These are phyloP conservation scores for Linepithema humile DNA, from an alignment of 1,140 invertebrate genomes.

Conservation along the genomic window DNA sequence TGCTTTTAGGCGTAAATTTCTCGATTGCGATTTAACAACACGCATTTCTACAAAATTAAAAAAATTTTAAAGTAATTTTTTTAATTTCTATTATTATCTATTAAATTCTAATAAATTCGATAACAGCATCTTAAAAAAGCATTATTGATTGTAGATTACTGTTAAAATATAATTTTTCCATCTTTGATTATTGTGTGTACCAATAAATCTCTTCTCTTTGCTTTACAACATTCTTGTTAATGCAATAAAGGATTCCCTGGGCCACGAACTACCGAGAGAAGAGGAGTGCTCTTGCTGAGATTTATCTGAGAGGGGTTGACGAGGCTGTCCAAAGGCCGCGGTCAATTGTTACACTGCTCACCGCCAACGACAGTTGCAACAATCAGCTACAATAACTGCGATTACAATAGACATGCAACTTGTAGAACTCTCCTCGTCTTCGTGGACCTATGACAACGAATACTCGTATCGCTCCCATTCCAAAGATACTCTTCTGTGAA, in stretches of 20 bases:
- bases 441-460: conserved; percentile 60
- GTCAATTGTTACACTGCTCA: neutral
- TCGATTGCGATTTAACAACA: neutral
- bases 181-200: too few relatives aligned
- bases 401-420: conserved; percentile 54
- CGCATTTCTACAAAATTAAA: neutral
- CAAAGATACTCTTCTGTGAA: conserved; percentile 76
- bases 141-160: neutral
- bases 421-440: conserved; percentile 62
- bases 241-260: conserved; percentile 71
- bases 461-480: conserved; percentile 61
- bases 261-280: conserved; percentile 74
- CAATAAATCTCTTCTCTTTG: neutral
- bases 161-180: neutral
- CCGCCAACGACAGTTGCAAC: conserved; percentile 44
- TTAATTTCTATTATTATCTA: too few relatives aligned
- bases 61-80: conserved; percentile 9
- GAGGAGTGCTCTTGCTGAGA: conserved; percentile 81
- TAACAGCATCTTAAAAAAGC: neutral
- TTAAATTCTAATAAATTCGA: neutral
- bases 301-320: conserved; percentile 75
- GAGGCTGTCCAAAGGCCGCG: conserved; percentile 55
- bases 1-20: neutral
- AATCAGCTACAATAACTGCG: conserved; percentile 74
- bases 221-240: neutral